Base-by-base conservation (phyloP, 2,888 invertebrate genomes). In the Xylota segnis region DNA sequence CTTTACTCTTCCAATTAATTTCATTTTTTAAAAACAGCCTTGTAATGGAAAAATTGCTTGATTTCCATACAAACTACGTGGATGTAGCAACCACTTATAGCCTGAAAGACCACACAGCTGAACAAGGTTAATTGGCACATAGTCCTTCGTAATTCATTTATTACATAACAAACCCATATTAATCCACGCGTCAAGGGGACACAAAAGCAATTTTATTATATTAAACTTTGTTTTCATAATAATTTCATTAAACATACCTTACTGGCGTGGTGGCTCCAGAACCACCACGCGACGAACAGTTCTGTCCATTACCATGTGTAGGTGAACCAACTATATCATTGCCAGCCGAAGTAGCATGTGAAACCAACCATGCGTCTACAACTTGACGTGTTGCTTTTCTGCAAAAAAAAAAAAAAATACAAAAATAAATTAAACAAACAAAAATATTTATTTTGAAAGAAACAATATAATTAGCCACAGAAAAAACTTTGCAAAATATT, bases 241-340 rank as follows among this genome's bases (percentile, higher is more conserved):
- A 29, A 40, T 59, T 40, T 54, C n/a, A 27, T 37, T n/a, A 54
- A 59, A 79, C 90, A 94, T 95, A 93, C 96, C 94, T 95, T 88
- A 98, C 98, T 63, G 98, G 98, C 74, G 98, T 98, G 87, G 98
- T 97, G 70, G 97, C 97, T 5, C 98, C 98, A 3, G 97, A 97
- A 79, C 96, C 96, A 45, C 95, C 95, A 81, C 95, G 93, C 72
- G 96, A 95, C 78, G 95, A 95, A 87, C 92, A 91, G 89, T 92
- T 91, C 88, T 91, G 92, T 88, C 89, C 92, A 83, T 92, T 93
- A 77, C 90, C 90, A 91, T 94, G 94, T 87, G 94, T 94, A 75
- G 94, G 94, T 77, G 94, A 94, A 86, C 93, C 92, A 89, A 90
- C 90, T 89, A 93, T 89, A 88, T 92, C 92, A 89, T 91, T 92